phyloP scores from a whole-genome alignment of 1,140 invertebrate species.

The Listronotus bonariensis region DNA sequence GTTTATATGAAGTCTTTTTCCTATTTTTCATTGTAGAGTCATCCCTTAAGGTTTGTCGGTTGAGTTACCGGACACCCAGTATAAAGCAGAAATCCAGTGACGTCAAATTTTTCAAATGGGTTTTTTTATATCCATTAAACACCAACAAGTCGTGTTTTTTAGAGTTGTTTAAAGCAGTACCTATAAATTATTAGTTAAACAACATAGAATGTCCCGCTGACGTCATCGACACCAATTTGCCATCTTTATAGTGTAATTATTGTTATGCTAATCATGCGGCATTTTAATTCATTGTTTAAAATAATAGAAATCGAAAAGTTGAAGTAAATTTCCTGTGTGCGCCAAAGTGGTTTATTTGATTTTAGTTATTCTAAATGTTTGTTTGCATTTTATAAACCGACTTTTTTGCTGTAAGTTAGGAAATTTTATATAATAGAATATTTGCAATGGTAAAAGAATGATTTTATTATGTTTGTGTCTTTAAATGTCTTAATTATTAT shows the following conservation, averaged over 20 bases:
- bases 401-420: no score
- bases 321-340: neutral
- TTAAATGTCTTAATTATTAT: no score
- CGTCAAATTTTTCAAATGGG: conserved; percentile 14
- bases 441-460: no score
- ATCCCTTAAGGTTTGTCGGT: no score
- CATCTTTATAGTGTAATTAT: conserved; percentile 25
- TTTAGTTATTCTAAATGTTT: no score
- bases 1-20: no score
- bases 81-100: conserved; percentile 1
- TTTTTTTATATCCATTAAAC: conserved; percentile 7
- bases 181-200: conserved; percentile 20
- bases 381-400: no score
- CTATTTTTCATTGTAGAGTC: no score
- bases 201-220: conserved; percentile 7
- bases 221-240: conserved; percentile 16
- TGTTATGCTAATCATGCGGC: conserved; percentile 20
- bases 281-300: conserved; percentile 5
- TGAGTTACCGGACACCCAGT: no score
- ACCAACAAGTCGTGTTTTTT: neutral
- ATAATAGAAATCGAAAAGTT: conserved; percentile 1
- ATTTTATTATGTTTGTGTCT: no score
- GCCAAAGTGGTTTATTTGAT: neutral
- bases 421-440: no score
- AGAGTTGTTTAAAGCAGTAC: conserved; percentile 10